Base-by-base conservation (phyloP, 2,797 vertebrate species). In the Falco cherrug region DNA sequence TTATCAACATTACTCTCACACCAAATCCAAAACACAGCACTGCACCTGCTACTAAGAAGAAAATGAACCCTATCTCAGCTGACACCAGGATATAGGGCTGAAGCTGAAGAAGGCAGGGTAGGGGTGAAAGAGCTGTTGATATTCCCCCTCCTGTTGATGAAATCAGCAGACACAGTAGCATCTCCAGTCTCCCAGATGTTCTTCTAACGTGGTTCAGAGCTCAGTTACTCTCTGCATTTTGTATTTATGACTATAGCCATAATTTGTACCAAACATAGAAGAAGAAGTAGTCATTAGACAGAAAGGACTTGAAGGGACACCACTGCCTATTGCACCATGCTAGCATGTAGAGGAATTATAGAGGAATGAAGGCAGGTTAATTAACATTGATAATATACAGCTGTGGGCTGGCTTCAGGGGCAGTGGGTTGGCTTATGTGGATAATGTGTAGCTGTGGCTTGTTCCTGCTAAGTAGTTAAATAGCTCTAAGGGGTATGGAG, bases 311-410 rank as follows among this genome's bases (percentile, higher is more conserved):
- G 16, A 64, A 65, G 35, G 45, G 22, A 13, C 37, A 53, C 7
- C 4, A 1, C 11, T 24, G 25, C 28, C 14, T 29, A 8, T 10
- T 31, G 35, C 60, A 48, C 26, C 48, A 20, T 0, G 0, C 39
- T 41, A 41, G 13, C 39, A 41, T 14, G 13, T 41, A 41, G 39
- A 41, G 39, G 13, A 41, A 41, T 41, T 41, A 41, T 41, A 41
- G 39, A 41, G 11, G 39, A 41, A 41, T 2, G 39, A 5, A 41
- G 39, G 39, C 39, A 41, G 39, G 39, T 41, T 41, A 41, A 41
- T 41, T 41, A 41, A 41, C 39, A 41, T 41, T 41, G 39, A 41
- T 41, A 41, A 41, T 41, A 41, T 41, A 41, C 39, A 41, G 39
- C 39, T 41, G 39, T 41, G 39, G 39, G 39, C 39, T 41, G 39